Base-by-base conservation (phyloP, 2,888 invertebrate species). In the Lasioglossum calceatum region DNA sequence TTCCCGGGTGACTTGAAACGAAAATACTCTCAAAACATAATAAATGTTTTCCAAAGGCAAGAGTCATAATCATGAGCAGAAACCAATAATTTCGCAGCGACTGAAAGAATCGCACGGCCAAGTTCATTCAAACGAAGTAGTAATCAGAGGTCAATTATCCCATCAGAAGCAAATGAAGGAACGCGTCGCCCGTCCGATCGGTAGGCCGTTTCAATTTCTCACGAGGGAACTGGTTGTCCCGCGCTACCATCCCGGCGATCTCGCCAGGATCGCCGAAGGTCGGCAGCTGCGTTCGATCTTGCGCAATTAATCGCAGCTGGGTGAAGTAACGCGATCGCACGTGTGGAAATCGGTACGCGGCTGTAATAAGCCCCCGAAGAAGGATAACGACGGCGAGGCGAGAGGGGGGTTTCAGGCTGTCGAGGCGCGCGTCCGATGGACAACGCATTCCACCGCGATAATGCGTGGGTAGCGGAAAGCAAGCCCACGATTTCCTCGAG, bases 401-500 rank as follows among this genome's bases (percentile, higher is more conserved):
- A 10, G 70, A 23, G 23, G 36, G 16, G 32, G 27, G 27, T 16
- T 64, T 16, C 27, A 64, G 64, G 64, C 16, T 64, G 32, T 32
- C 64, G 47, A 67, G 64, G 79, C 72, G 32, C 47, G 32, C 47
- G 67, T 47, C 79, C 50, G 61, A 70, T 70, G 54, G 67, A 70
- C 84, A 27, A 79, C 79, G 85, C 85, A 87, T 88, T 84, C 84
- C 88, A 73, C 1, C 27, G 54, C 54, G 75, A 81, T 89, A 87
- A 86, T 86, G 88, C 89, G 86, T 89, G 81, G 88, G 89, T 86
- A 84, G 86, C 81, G 84, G 81, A 86, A 89, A 86, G 78, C 80
- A 73, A 82, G 70, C 84, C 89, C 72, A 86, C 82, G 84, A 83
- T 88, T 81, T 87, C 82, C 85, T 78, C 78, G 79, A 36, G 79